Conservation (phyloP, 1,140 invertebrate genomes). For the Drosophila yakuba region DNA sequence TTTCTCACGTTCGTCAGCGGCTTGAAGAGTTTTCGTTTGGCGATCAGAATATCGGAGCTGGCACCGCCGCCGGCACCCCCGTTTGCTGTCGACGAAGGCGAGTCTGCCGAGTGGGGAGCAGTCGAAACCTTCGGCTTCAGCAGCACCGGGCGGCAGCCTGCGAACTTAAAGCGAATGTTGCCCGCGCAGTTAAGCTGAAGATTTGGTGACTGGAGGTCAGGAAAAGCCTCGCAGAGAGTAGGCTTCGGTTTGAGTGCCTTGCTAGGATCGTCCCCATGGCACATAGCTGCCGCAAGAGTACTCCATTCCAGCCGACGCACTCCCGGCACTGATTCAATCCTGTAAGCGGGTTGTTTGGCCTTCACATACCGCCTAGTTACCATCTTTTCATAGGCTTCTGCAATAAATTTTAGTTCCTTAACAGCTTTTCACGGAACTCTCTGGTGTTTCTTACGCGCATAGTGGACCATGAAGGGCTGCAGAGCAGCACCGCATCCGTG, state of each 20-base stretch:
- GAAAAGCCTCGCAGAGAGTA: conserved; percentile 62
- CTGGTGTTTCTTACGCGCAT: conserved; percentile 41
- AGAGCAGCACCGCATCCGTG: conserved; percentile 72
- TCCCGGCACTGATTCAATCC: conserved; percentile 62
- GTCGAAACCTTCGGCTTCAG: conserved; percentile 60
- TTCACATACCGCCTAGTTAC: conserved; percentile 32
- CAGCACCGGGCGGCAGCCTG: conserved; percentile 74
- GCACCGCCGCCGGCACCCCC: conserved; percentile 30
- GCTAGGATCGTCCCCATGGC: conserved; percentile 79
- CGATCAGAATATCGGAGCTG: conserved; percentile 75
- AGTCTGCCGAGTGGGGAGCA: conserved; percentile 28
- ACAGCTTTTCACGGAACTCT: accelerated
- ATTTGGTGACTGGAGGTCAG: conserved; percentile 67
- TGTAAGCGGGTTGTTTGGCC: conserved; percentile 44
- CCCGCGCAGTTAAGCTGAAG: conserved; percentile 69
- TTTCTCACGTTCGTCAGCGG: conserved; percentile 68
- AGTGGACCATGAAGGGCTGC: conserved; percentile 75
- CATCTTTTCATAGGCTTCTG: conserved; percentile 53
- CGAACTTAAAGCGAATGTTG: conserved; percentile 80
- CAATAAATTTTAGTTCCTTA: conserved; percentile 1
- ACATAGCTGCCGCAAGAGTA: conserved; percentile 79
- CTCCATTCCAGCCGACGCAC: conserved; percentile 80
- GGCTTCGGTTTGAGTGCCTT: conserved; percentile 76
- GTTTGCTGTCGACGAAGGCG: conserved; percentile 25
- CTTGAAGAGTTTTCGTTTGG: conserved; percentile 74